phyloP scores from a whole-genome alignment of 2,113 vertebrate genomes.

The Sterna hirundo region DNA sequence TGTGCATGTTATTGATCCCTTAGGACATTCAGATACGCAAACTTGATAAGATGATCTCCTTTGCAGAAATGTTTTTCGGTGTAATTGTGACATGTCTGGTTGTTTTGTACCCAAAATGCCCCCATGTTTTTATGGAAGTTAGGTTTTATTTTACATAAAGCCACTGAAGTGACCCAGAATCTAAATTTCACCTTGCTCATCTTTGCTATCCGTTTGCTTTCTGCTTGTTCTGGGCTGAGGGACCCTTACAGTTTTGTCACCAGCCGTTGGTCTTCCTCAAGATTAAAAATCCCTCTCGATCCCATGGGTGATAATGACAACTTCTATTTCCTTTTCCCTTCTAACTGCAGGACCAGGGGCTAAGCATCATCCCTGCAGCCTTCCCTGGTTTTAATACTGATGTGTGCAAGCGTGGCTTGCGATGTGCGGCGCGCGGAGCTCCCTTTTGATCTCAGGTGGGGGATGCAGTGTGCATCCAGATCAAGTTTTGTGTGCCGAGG shows the following conservation, averaged over 20 bases:
- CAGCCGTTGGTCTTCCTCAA: background rate
- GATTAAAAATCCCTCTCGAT: background rate
- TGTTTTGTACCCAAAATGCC: background rate
- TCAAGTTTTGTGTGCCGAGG: background rate
- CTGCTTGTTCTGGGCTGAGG: background rate
- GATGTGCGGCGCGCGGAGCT: background rate
- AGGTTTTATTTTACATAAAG: rapidly evolving
- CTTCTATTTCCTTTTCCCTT: background rate
- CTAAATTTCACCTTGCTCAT: background rate
- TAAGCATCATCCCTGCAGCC: background rate
- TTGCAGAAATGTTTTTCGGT: background rate
- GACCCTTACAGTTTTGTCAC: background rate
- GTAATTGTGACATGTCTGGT: background rate
- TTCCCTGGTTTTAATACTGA: too few species aligned
- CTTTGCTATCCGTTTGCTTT: rapidly evolving
- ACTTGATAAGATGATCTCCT: background rate
- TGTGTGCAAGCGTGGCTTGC: background rate
- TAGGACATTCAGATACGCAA: background rate
- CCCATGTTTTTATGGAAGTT: background rate
- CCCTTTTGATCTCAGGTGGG: background rate
- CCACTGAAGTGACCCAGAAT: rapidly evolving
- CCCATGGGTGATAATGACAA: background rate
- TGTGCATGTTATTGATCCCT: background rate
- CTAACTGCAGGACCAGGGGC: background rate
- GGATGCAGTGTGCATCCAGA: background rate